Base-by-base conservation (phyloP, 1,140 invertebrate genomes). In the Temnothorax nylanderi region DNA sequence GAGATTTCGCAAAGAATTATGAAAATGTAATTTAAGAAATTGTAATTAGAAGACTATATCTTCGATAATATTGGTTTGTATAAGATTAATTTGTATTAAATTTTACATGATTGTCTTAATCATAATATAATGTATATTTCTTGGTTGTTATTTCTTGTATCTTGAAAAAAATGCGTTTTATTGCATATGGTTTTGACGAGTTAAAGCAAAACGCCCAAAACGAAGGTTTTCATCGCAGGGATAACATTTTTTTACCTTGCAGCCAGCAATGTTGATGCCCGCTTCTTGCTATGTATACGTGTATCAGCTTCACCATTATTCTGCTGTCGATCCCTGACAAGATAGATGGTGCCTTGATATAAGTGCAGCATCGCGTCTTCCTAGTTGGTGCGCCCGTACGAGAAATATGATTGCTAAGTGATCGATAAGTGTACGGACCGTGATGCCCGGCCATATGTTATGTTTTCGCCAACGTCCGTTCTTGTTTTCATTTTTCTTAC, bases 371-470 rank as follows among this genome's bases (percentile, higher is more conserved):
- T 32, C 56, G 13, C 44, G 87, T 81, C 84, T 32, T 88, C 65
- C 65, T 67, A 49, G 67, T 84, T 71, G 18, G 74, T 49, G 54
- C 86, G 58, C 37, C 49, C 72, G 72, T 32, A 41, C 62, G 82
- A 84, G 85, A 92, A 89, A 91, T 87, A 87, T 89, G 82, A 80
- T 72, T 77, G 71, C 78, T 90, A 92, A 93, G 87, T 93, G 93
- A 93, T 93, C 90, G 92, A 93, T 93, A 92, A 93, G 92, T 87
- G 81, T 88, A 80, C 85, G 85, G 86, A 71, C 87, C 72, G 81
- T 88, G 88, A 87, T 88, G 86, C 81, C 74, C 91, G 77, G 87
- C 90, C 90, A 89, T 92, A 92, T 87, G 85, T 91, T 91, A 88
- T 84, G 71, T 81, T 85, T 85, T 64, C 80, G 47, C 65, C 65